Evolutionary conservation across 2,888 invertebrate species (phyloP), one percentile per base, ranked within the genome.

Genomic region (Standfussiana lucernea): DNA sequence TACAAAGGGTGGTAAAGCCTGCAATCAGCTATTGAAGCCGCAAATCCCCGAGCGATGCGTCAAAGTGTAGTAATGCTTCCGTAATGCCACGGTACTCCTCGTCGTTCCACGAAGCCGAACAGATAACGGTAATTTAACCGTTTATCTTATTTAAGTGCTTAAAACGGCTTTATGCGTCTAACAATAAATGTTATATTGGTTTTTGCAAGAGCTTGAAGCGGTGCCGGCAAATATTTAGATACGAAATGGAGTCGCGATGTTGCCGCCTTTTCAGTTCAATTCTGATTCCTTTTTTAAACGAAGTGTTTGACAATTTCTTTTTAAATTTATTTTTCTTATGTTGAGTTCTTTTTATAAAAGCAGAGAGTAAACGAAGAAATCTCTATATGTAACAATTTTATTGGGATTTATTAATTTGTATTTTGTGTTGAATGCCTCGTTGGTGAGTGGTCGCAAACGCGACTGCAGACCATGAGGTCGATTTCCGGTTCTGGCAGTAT

Each of bases 31-130:
- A 35, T 61, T 47, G 65, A 83, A 82, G 75, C 83, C 80, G 50
- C 75, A 86, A 87, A 89, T 75, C 89, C 89, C 70, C 73, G 21
- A 65, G 59, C 50, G 45, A 71, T 81, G 71, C 79, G 84, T 84
- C 84, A 84, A 74, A 79, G 71, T 56, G 53, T 53, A 64, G 72
- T 80, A 75, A 71, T 61, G 37, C 62, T 75, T 32, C 69, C 35
- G 45, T 69, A 68, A 84, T 32, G 61, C 70, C 50, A 71, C 35
- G 75, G 50, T 56, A 65, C 73, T 70, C 73, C 37, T 56, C 71
- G 56, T 28, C 37, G 42, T 81, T 79, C 72, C 67, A 64, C 75
- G 75, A 70, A 77, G 76, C 81, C 15, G 59, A 47, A 75, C 66
- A 64, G 83, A 87, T 88, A 84, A 78, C 78, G 21, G 62, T 71